phyloP scores from a whole-genome alignment of 2,797 vertebrate species.

The Enteromius fasciolatus region DNA sequence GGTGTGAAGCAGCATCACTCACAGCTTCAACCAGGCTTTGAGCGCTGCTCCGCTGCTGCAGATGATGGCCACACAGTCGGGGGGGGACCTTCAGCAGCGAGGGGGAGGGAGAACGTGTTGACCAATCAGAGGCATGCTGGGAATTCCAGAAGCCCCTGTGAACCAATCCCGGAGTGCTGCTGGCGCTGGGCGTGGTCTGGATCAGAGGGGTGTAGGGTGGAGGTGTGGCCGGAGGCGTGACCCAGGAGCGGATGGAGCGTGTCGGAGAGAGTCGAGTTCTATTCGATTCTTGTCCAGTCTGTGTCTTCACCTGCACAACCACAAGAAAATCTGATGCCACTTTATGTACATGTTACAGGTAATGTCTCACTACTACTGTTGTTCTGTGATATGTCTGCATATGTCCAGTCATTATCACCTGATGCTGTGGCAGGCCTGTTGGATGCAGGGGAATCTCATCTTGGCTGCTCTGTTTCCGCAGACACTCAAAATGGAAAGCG shows the following conservation, averaged over 20 bases:
- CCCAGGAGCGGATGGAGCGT: constrained; percentile 90
- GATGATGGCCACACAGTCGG: constrained; percentile 80
- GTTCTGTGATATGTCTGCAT: not conserved
- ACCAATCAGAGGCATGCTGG: constrained; percentile 43
- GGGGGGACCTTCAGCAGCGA: constrained; percentile 81
- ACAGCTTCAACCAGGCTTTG: constrained; percentile 96
- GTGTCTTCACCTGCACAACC: constrained; percentile 87
- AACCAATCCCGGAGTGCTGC: constrained; percentile 84
- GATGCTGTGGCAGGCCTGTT: constrained; percentile 89
- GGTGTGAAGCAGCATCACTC: constrained; percentile 68
- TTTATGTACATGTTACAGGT: not conserved
- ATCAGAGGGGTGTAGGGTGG: constrained; percentile 90
- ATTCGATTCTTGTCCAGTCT: constrained; percentile 88
- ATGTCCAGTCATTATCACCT: constrained; percentile 66
- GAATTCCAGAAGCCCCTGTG: constrained; percentile 94
- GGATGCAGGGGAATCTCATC: constrained; percentile 80
- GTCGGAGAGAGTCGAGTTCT: constrained; percentile 88
- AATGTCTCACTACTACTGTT: not conserved
- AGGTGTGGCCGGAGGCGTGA: constrained; percentile 90
- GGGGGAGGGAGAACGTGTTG: constrained; percentile 43
- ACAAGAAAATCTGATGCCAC: too few species aligned
- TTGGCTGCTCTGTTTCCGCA: constrained; percentile 87
- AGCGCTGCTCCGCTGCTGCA: constrained; percentile 91
- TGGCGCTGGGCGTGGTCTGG: constrained; percentile 84
- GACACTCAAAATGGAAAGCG: constrained; percentile 59